phyloP scores from a whole-genome alignment of 1,140 invertebrate genomes.

The Ceratosolen solmsi region DNA sequence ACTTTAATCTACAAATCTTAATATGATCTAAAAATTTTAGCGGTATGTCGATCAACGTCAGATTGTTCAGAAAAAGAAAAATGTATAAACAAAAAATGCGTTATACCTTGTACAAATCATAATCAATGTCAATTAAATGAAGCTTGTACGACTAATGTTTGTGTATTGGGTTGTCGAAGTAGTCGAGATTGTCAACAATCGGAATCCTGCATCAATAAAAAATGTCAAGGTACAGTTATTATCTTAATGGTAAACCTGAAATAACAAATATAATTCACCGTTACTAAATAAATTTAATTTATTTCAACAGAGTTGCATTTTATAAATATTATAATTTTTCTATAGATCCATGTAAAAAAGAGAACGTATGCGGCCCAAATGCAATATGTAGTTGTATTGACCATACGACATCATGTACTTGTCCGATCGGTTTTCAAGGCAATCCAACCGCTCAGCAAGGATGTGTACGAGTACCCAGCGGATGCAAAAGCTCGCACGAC shows the following conservation, averaged over 20 bases:
- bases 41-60: slow-evolving; percentile 83
- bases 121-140: slow-evolving; percentile 85
- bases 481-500: slow-evolving; percentile 78
- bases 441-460: slow-evolving; percentile 92
- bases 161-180: slow-evolving; percentile 86
- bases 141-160: slow-evolving; percentile 86
- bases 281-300: too few species aligned
- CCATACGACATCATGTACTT: slow-evolving; percentile 83
- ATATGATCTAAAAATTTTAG: too few species aligned
- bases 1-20: too few species aligned
- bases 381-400: slow-evolving; percentile 83
- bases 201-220: slow-evolving; percentile 87
- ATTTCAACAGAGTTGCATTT: too few species aligned
- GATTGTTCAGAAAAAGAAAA: slow-evolving; percentile 88
- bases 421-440: slow-evolving; percentile 87
- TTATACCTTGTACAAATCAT: slow-evolving; percentile 84
- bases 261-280: background rate
- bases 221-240: slow-evolving; percentile 77
- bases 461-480: slow-evolving; percentile 83
- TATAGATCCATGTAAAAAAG: slow-evolving; percentile 83
- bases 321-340: too few species aligned
- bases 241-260: too few species aligned
- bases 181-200: slow-evolving; percentile 84
- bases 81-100: slow-evolving; percentile 85
- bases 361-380: slow-evolving; percentile 88